Conservation (phyloP, 1,140 invertebrate species). For the Drosophila erecta region DNA sequence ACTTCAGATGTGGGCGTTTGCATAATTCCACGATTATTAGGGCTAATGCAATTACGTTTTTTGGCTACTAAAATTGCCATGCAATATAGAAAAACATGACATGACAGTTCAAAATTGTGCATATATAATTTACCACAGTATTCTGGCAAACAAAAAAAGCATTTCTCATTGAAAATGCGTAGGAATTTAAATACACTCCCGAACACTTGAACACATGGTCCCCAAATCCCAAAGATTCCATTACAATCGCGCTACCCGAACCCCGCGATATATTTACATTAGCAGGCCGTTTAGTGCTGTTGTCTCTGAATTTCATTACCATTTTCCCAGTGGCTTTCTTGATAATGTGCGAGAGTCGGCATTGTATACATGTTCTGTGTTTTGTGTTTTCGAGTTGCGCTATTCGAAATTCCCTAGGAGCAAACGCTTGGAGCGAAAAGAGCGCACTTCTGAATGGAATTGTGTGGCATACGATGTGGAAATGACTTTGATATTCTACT, state of each 20-base stretch:
- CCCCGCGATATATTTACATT: constrained; percentile 56
- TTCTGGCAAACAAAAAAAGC: not conserved
- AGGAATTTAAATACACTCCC: constrained; percentile 33
- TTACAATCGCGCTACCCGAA: constrained; percentile 25
- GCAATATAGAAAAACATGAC: too few relatives aligned
- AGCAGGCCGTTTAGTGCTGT: constrained; percentile 33
- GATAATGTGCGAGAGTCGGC: constrained; percentile 31
- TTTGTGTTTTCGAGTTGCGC: constrained; percentile 4
- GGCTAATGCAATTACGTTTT: not conserved
- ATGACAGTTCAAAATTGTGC: too few relatives aligned
- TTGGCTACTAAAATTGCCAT: too few relatives aligned
- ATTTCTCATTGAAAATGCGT: constrained; percentile 44
- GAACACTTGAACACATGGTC: constrained; percentile 38
- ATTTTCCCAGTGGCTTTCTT: constrained; percentile 21
- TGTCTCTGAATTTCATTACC: constrained; percentile 52
- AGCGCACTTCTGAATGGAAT: constrained; percentile 28
- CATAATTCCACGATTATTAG: not conserved
- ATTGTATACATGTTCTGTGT: constrained; percentile 39
- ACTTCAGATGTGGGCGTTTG: not conserved
- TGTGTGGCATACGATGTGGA: constrained; percentile 11
- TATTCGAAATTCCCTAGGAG: constrained; percentile 41
- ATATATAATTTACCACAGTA: too few relatives aligned
- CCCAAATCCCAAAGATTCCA: constrained; percentile 25
- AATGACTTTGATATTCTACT: constrained; percentile 12
- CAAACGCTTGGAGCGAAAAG: constrained; percentile 1